Evolutionary conservation across 2,113 vertebrate genomes (phyloP), one percentile per base, ranked within the genome.

Genomic region (Pelecanus crispus): DNA sequence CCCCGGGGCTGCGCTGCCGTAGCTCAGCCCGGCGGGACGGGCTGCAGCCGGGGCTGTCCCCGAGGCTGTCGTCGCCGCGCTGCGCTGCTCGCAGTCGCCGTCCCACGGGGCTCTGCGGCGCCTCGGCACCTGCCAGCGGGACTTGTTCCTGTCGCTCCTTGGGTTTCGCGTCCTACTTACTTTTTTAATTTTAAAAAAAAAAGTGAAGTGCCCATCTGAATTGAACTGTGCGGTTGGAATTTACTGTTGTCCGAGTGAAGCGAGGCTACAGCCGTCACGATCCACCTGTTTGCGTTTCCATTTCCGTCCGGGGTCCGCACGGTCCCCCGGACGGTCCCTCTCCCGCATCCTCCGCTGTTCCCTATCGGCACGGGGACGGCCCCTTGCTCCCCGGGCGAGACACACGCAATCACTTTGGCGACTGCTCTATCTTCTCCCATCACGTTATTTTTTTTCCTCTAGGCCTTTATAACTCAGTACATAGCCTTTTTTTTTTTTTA

Each of bases 81-180:
- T 42, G 50, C 2, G 62, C 44, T 28, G 49, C 2, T 5, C 5
- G 19, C 74, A 3, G 58, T 17, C 90, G 5, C 66, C 16, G 2
- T 40, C 36, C 20, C 59, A 3, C n/a, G 4, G 21, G 55, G 45
- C 44, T 58, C 45, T 5, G 15, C 34, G 67, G 80, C 10, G 66
- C n/a, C 52, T 45, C 40, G 11, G 58, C 52, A 12, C 65, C 53
- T 29, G 74, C 31, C 70, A 5, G 44, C 0, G 7, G 19, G 34
- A 22, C 8, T 61, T 26, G 5, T 10, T 49, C 24, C 4, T 1
- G 20, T 13, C 50, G 6, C 40, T 25, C 38, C 18, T 5, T 26
- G 2, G 24, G 3, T 31, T 25, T 6, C 2, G 3, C n/a, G 26
- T 5, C n/a, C 58, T 17, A 2, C 18, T 14, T 47, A 13, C 45